Evolutionary conservation across 2,888 invertebrate species (phyloP).

Genomic region (Cistogaster globosa): DNA sequence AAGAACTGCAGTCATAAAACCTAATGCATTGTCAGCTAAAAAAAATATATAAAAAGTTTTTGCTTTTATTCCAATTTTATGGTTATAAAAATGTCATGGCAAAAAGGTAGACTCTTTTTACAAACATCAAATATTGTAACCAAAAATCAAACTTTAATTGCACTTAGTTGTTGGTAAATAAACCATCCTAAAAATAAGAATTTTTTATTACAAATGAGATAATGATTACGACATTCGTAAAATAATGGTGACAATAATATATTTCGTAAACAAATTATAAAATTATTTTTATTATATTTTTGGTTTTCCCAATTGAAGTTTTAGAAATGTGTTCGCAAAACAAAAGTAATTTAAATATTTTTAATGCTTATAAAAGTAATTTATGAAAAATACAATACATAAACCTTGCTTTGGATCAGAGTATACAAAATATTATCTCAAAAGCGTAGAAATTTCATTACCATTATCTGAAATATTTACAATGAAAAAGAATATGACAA

Average conservation of each 20-base stretch:
- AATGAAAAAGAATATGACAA: too few species aligned
- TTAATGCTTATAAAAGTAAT: too few species aligned
- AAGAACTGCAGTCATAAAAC: slow-evolving; percentile 56
- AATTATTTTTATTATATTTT: slow-evolving; percentile 14
- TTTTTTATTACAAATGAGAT: slow-evolving; percentile 46
- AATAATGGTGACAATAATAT: slow-evolving; percentile 14
- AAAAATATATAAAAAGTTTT: slow-evolving; percentile 35
- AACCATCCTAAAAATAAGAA: slow-evolving; percentile 27
- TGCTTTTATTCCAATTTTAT: slow-evolving; percentile 39
- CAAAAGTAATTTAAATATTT: too few species aligned
- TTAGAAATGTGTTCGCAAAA: too few species aligned
- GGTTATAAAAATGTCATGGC: background rate
- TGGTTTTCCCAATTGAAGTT: too few species aligned
- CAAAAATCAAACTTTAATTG: slow-evolving; percentile 44
- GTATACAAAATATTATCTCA: too few species aligned
- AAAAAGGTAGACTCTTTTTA: background rate
- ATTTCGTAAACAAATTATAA: slow-evolving; percentile 6
- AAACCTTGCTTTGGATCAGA: too few species aligned
- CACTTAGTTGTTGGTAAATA: slow-evolving; percentile 26
- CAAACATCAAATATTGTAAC: slow-evolving; percentile 36
- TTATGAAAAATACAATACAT: too few species aligned
- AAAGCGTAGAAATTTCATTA: too few species aligned
- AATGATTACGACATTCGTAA: slow-evolving; percentile 29
- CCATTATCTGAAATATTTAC: too few species aligned
- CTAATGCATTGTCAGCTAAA: slow-evolving; percentile 63